Percentiles rank a stretch among this genome's conserved stretches.
Evolutionary conservation across 2,888 invertebrate species (phyloP).

Genomic region (Maniola hyperantus): DNA sequence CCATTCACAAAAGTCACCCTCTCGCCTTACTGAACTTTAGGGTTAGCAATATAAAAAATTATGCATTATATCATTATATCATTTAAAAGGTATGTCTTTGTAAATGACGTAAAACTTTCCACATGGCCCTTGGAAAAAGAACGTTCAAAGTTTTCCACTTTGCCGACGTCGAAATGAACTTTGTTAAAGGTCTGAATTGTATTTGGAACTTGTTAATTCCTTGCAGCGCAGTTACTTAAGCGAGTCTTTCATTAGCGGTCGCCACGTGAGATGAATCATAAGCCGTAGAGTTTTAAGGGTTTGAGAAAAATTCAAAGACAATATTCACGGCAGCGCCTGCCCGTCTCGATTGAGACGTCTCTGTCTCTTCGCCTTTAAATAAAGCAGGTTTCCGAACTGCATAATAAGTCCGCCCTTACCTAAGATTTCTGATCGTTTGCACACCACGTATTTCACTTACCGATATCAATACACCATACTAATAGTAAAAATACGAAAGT

Average conservation of each 20-base stretch:
- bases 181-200: slow-evolving; percentile 76
- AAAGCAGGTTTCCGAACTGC: slow-evolving; percentile 15
- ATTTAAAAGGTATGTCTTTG: slow-evolving; percentile 56
- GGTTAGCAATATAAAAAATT: slow-evolving; percentile 18
- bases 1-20: slow-evolving; percentile 27
- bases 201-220: slow-evolving; percentile 79
- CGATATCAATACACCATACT: no score
- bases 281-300: slow-evolving; percentile 56
- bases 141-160: slow-evolving; percentile 74
- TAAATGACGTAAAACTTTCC: slow-evolving; percentile 67
- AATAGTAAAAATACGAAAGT: no score
- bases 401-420: not conserved
- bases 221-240: slow-evolving; percentile 73
- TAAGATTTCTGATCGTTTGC: not conserved
- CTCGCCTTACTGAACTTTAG: slow-evolving; percentile 35
- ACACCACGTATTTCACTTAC: not conserved
- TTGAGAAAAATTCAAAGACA: slow-evolving; percentile 39
- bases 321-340: slow-evolving; percentile 9
- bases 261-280: slow-evolving; percentile 75
- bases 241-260: slow-evolving; percentile 79
- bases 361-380: slow-evolving; percentile 8
- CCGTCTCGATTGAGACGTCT: slow-evolving; percentile 10
- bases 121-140: slow-evolving; percentile 59
- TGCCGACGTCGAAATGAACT: slow-evolving; percentile 73
- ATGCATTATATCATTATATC: slow-evolving; percentile 34